Percentiles rank a stretch among this genome's conserved stretches.
phyloP scores from a whole-genome alignment of 2,113 vertebrate species.

The Pachycephala philippinensis region DNA sequence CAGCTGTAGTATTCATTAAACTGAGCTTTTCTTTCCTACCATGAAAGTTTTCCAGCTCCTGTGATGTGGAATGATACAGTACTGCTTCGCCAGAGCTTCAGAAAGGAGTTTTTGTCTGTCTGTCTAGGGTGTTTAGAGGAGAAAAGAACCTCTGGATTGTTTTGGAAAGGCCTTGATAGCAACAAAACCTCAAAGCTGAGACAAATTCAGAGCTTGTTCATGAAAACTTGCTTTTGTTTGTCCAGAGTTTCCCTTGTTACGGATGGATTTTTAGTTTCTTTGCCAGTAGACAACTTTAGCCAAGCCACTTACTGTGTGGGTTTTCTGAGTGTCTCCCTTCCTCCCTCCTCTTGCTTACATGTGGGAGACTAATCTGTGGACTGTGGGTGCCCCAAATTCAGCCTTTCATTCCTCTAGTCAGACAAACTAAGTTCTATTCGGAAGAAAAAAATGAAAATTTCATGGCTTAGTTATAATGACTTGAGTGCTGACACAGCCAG shows the following conservation, averaged over 20 bases:
- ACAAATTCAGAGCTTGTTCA: neutral
- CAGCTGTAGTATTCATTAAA: neutral
- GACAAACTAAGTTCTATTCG: neutral
- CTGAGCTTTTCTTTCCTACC: neutral
- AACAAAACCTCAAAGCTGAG: neutral
- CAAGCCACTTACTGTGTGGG: neutral
- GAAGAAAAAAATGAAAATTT: neutral
- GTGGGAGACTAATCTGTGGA: neutral
- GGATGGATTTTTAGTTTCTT: neutral
- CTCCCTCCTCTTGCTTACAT: neutral
- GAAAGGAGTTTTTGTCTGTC: neutral
- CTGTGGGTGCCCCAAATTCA: neutral
- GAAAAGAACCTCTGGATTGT: neutral
- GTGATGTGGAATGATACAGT: neutral
- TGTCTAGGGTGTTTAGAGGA: neutral
- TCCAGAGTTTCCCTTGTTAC: neutral
- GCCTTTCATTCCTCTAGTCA: neutral
- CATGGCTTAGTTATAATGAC: neutral
- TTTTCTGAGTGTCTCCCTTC: neutral
- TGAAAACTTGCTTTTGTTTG: neutral
- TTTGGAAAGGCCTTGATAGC: neutral
- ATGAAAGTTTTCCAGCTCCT: neutral
- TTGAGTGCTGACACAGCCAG: neutral
- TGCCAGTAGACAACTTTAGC: neutral
- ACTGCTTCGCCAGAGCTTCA: neutral